Percentiles rank a stretch among this genome's conserved stretches.
phyloP scores from a whole-genome alignment of 2,888 invertebrate genomes.

The Byasa hedistus region DNA sequence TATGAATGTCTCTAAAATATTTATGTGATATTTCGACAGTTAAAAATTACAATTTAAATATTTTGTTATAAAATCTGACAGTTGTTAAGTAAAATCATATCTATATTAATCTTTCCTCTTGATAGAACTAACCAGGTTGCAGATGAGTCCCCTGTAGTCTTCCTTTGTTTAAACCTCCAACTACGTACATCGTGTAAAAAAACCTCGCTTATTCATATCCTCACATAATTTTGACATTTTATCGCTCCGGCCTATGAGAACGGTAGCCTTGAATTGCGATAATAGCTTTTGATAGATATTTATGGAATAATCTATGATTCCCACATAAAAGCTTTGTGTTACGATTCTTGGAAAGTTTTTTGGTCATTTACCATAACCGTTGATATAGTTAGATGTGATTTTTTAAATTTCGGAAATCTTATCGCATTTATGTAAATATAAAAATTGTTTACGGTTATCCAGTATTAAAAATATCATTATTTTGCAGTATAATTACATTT shows the following conservation, averaged over 20 bases:
- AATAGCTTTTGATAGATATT: conserved; percentile 30
- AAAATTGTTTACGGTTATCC: no score
- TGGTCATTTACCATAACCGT: conserved; percentile 2
- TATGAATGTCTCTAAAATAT: no score
- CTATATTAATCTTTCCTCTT: conserved; percentile 38
- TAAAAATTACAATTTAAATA: no score
- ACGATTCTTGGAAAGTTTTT: conserved; percentile 19
- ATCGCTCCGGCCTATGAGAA: conserved; percentile 45
- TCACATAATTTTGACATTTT: conserved; percentile 54
- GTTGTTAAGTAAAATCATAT: conserved; percentile 30
- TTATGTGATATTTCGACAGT: no score
- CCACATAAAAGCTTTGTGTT: conserved; percentile 3
- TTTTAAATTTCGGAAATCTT: no score
- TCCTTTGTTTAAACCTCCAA: conserved; percentile 43
- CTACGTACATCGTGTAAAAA: conserved; percentile 36
- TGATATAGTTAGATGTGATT: no score
- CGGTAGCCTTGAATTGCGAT: conserved; percentile 48
- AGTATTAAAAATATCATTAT: no score
- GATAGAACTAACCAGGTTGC: conserved; percentile 14
- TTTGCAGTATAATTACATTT: no score
- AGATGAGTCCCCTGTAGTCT: conserved; percentile 36
- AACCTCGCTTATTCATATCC: conserved; percentile 45
- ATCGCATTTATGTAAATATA: no score
- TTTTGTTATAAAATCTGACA: no score
- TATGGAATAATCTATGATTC: conserved; percentile 24